Conservation (phyloP, 2,797 vertebrate genomes). For the Xiphorhynchus erythropygius region DNA sequence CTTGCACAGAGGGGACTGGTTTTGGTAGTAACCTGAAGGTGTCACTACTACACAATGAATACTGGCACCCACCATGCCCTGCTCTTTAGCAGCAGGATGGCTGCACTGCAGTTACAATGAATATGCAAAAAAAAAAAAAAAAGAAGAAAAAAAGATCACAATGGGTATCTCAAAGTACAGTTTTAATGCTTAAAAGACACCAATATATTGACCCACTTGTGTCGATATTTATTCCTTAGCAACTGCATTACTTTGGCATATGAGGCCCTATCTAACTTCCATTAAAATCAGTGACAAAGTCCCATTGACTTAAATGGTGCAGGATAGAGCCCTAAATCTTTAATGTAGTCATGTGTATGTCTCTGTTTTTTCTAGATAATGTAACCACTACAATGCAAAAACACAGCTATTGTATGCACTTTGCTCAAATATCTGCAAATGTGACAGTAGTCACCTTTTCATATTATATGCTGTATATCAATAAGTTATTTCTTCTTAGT, state of each 20-base stretch:
- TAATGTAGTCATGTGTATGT: background rate
- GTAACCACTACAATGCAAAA: conserved; percentile 1
- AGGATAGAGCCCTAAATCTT: conserved; percentile 38
- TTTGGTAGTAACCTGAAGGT: conserved; percentile 37
- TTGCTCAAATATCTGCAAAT: conserved; percentile 40
- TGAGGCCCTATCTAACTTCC: background rate
- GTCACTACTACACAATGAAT: conserved; percentile 54
- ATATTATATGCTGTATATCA: background rate
- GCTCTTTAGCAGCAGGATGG: background rate
- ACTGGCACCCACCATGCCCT: background rate
- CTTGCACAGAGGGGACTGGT: background rate
- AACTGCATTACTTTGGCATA: background rate
- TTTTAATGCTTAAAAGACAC: conserved; percentile 52
- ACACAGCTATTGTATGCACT: background rate
- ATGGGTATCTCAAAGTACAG: background rate
- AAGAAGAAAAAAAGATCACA: background rate
- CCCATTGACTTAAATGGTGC: conserved; percentile 1
- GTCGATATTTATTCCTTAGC: conserved; percentile 44
- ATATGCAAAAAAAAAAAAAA: background rate
- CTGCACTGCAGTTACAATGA: conserved; percentile 30
- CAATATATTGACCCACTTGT: conserved; percentile 41
- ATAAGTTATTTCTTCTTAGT: conserved; percentile 50
- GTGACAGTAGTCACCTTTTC: conserved; percentile 2
- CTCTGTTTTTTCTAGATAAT: background rate
- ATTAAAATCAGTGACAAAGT: conserved; percentile 50